These are phyloP conservation scores for Cotesia glomerata DNA, from an alignment of 1,140 invertebrate species.

Conservation along the genomic window DNA sequence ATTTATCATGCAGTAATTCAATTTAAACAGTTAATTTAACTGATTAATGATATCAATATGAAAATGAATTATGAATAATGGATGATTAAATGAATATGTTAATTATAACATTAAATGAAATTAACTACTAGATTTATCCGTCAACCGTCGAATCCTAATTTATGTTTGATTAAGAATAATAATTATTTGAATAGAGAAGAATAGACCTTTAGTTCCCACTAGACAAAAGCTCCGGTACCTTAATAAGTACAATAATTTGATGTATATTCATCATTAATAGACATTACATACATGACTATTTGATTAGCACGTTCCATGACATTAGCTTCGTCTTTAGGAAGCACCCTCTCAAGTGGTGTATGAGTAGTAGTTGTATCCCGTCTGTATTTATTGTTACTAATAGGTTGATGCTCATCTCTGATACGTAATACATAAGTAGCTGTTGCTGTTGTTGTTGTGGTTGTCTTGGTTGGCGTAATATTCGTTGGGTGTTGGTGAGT, in stretches of 20 bases:
- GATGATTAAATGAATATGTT: background rate
- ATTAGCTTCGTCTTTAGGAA: conserved; percentile 75
- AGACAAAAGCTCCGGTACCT: background rate
- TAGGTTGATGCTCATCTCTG: conserved; percentile 55
- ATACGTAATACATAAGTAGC: conserved; percentile 50
- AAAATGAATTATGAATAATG: background rate
- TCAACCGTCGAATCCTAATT: too few relatives aligned
- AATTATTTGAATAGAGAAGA: background rate
- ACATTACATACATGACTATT: conserved; percentile 80
- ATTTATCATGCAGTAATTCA: background rate
- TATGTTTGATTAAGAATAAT: background rate
- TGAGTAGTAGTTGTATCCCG: conserved; percentile 49
- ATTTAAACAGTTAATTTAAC: background rate
- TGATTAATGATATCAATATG: background rate
- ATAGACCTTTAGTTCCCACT: background rate
- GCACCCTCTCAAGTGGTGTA: conserved; percentile 64
- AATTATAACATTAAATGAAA: background rate
- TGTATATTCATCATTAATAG: background rate
- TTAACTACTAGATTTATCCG: background rate
- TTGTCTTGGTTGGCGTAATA: conserved; percentile 47
- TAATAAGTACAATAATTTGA: conserved; percentile 7
- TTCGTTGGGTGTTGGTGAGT: conserved; percentile 51
- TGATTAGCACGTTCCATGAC: conserved; percentile 83
- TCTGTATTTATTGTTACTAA: conserved; percentile 61
- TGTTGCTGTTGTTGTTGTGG: too few relatives aligned